These are phyloP conservation scores for Megaustenia siamemsis DNA, from an alignment of 2,888 invertebrate species.

Conservation along the genomic window DNA sequence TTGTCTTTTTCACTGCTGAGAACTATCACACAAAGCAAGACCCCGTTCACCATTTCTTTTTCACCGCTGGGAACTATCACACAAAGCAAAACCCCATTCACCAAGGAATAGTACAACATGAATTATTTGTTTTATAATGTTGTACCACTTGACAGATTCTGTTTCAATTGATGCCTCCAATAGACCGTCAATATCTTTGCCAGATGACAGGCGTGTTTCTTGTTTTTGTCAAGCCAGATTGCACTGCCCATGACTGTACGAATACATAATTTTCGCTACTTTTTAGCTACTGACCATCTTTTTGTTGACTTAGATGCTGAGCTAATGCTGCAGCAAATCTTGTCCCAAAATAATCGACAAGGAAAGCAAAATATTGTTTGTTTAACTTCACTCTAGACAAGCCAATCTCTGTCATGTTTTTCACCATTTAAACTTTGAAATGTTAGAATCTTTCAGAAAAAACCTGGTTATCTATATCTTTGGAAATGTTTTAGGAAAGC, in stretches of 20 bases:
- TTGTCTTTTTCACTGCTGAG: background rate
- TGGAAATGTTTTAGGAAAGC: constrained; percentile 6
- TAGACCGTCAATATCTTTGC: background rate
- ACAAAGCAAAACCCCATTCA: background rate
- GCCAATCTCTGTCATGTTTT: constrained; percentile 11
- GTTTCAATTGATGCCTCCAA: constrained; percentile 10
- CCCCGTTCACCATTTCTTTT: background rate
- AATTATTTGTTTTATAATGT: background rate
- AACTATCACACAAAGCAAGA: background rate
- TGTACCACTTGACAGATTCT: background rate
- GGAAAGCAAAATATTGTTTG: constrained; percentile 6
- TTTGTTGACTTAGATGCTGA: constrained; percentile 6
- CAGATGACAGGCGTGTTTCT: constrained; percentile 7
- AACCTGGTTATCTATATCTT: constrained; percentile 4
- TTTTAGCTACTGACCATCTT: constrained; percentile 8
- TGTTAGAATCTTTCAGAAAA: background rate
- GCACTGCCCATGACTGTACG: background rate
- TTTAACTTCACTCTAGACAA: constrained; percentile 12
- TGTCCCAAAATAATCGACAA: background rate
- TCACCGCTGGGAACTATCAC: background rate
- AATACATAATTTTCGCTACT: constrained; percentile 6
- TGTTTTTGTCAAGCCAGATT: background rate
- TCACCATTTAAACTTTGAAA: background rate
- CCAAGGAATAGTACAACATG: background rate
- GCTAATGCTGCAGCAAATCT: too few relatives aligned